These are phyloP conservation scores for Fabriciana adippe DNA, from an alignment of 2,888 invertebrate genomes.

Conservation along the genomic window DNA sequence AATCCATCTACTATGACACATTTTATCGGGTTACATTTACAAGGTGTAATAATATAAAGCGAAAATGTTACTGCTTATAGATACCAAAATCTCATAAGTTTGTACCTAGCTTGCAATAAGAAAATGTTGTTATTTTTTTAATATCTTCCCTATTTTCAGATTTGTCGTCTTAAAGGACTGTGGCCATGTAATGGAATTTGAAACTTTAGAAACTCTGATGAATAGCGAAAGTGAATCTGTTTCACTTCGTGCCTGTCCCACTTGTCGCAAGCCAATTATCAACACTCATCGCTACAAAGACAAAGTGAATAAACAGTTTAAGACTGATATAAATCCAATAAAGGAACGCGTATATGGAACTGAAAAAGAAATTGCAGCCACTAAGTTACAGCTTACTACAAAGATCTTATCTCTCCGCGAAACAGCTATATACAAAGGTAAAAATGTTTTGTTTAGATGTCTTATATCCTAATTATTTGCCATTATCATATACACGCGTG, in stretches of 20 bases:
- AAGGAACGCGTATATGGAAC: conserved; percentile 68
- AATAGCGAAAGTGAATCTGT: conserved; percentile 54
- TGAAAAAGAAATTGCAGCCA: conserved; percentile 46
- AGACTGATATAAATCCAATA: conserved; percentile 66
- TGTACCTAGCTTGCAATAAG: neutral
- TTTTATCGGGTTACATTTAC: too few species aligned
- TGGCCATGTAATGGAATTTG: conserved; percentile 72
- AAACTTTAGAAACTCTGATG: conserved; percentile 71
- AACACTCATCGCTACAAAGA: conserved; percentile 82
- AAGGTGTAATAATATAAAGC: too few species aligned
- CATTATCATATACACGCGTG: too few species aligned
- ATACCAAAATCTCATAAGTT: too few species aligned
- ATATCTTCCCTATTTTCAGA: conserved; percentile 51
- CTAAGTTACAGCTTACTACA: conserved; percentile 43
- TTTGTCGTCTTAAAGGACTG: conserved; percentile 81
- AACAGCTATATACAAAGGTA: conserved; percentile 23
- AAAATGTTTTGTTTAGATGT: neutral
- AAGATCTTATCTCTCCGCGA: conserved; percentile 5
- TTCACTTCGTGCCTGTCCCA: conserved; percentile 77
- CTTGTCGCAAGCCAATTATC: conserved; percentile 82
- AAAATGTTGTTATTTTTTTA: neutral
- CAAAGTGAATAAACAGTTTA: conserved; percentile 65
- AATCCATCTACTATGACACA: too few species aligned
- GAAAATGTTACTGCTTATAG: too few species aligned
- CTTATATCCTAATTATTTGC: too few species aligned